phyloP scores from a whole-genome alignment of 2,888 invertebrate species.

The Epicampocera succincta region DNA sequence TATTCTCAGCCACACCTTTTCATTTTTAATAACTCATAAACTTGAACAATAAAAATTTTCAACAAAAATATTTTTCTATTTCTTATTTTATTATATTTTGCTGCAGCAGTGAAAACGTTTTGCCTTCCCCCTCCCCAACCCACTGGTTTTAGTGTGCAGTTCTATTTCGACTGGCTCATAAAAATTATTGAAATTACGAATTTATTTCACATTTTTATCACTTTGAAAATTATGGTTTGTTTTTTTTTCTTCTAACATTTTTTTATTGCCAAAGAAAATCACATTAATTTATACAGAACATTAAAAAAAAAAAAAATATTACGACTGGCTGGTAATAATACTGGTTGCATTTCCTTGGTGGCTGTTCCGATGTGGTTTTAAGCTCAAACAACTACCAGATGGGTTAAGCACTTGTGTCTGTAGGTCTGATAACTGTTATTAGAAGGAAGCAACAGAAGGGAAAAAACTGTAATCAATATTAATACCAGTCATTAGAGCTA shows the following conservation, averaged over 20 bases:
- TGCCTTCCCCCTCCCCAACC: not conserved
- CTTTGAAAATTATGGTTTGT: slow-evolving; percentile 19
- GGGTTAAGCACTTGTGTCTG: slow-evolving; percentile 46
- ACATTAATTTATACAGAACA: slow-evolving; percentile 44
- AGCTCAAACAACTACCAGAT: slow-evolving; percentile 14
- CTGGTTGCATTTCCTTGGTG: not conserved
- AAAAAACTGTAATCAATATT: slow-evolving; percentile 29
- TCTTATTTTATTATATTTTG: not conserved
- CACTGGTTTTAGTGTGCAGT: not conserved
- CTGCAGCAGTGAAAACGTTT: not conserved
- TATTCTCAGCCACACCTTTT: slow-evolving; percentile 26
- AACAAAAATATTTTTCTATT: slow-evolving; percentile 25
- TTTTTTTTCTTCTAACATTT: slow-evolving; percentile 23
- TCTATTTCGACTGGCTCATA: slow-evolving; percentile 21
- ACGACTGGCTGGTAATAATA: not conserved
- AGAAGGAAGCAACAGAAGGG: slow-evolving; percentile 46
- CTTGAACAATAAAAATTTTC: slow-evolving; percentile 22
- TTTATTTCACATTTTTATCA: slow-evolving; percentile 31
- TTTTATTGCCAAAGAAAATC: slow-evolving; percentile 45
- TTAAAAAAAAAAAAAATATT: slow-evolving; percentile 36
- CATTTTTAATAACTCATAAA: slow-evolving; percentile 22
- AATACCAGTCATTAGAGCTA: slow-evolving; percentile 63
- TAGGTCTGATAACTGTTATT: slow-evolving; percentile 61
- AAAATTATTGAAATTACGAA: slow-evolving; percentile 62
- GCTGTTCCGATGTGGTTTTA: not conserved